These are phyloP conservation scores for Emydocephalus ijimae DNA, from an alignment of 2,113 vertebrate species.

Conservation along the genomic window DNA sequence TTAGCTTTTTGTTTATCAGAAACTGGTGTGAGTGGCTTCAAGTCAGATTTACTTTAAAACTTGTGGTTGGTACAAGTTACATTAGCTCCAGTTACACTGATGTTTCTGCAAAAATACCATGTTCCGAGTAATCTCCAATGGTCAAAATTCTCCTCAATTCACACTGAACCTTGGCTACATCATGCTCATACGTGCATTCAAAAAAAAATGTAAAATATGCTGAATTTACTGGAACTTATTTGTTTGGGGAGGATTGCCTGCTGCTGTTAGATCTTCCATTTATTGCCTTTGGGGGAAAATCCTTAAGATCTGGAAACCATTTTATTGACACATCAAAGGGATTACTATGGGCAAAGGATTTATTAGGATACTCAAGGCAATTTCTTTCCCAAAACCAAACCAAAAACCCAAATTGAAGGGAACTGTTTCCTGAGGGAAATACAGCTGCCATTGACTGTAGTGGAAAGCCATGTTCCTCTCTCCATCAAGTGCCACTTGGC, in stretches of 20 bases:
- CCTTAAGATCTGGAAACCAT: background rate
- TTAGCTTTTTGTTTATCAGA: background rate
- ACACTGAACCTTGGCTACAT: background rate
- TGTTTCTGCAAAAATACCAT: background rate
- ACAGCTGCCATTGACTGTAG: background rate
- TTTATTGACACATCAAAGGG: background rate
- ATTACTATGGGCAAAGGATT: background rate
- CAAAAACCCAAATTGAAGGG: background rate
- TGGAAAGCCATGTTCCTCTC: background rate
- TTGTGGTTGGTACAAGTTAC: background rate
- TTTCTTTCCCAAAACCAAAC: background rate
- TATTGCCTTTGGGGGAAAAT: background rate
- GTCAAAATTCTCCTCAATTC: background rate
- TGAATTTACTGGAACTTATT: background rate
- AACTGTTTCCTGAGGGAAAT: background rate
- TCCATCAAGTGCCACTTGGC: background rate
- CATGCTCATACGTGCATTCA: background rate
- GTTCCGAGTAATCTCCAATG: background rate
- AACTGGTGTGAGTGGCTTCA: background rate
- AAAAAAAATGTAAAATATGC: background rate
- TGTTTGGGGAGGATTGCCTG: background rate
- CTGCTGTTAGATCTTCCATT: background rate
- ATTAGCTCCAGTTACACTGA: background rate
- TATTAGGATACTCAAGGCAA: background rate
- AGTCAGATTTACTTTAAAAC: background rate